A percentile compares a stretch with the other conserved stretches of the same genome.
Evolutionary conservation across 2,888 invertebrate species (phyloP).

Genomic region (Tridacna gigas): DNA sequence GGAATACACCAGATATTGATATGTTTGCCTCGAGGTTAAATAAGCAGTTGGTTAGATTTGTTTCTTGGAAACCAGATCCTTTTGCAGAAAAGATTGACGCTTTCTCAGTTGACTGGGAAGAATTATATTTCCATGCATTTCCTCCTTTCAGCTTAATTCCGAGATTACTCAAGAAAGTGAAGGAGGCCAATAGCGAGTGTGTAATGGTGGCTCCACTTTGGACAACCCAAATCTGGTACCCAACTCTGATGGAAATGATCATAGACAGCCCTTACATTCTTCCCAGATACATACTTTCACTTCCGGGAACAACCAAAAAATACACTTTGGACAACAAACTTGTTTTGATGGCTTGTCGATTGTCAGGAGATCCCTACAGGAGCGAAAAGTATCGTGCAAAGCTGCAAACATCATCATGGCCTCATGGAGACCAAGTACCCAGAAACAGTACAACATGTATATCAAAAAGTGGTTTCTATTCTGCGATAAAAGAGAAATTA

Average conservation of each 20-base stretch:
- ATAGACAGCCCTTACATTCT: constrained; percentile 13
- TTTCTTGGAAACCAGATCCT: constrained; percentile 34
- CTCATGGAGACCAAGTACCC: constrained; percentile 32
- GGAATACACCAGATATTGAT: constrained; percentile 15
- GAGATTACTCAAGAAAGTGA: constrained; percentile 26
- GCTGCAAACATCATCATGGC: constrained; percentile 16
- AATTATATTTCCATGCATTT: constrained; percentile 28
- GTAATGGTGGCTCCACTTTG: constrained; percentile 37
- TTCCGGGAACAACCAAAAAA: constrained; percentile 33
- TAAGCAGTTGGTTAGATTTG: constrained; percentile 20
- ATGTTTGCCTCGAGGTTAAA: constrained; percentile 32
- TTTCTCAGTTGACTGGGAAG: constrained; percentile 31
- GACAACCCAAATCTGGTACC: constrained; percentile 28
- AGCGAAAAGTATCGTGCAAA: too few relatives aligned
- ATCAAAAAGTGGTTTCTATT: constrained; percentile 42
- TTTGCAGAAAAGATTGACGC: constrained; percentile 29
- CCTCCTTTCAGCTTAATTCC: constrained; percentile 42
- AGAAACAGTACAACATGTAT: constrained; percentile 20
- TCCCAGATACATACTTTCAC: not conserved
- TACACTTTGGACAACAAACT: constrained; percentile 27
- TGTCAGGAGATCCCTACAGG: constrained; percentile 27
- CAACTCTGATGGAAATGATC: constrained; percentile 23
- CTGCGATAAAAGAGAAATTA: constrained; percentile 4
- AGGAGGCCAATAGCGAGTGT: constrained; percentile 26
- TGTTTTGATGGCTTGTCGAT: constrained; percentile 23